Evolutionary conservation across 2,888 invertebrate species (phyloP), one percentile per base, ranked within the genome.

Genomic region (Leucophenga maculata): DNA sequence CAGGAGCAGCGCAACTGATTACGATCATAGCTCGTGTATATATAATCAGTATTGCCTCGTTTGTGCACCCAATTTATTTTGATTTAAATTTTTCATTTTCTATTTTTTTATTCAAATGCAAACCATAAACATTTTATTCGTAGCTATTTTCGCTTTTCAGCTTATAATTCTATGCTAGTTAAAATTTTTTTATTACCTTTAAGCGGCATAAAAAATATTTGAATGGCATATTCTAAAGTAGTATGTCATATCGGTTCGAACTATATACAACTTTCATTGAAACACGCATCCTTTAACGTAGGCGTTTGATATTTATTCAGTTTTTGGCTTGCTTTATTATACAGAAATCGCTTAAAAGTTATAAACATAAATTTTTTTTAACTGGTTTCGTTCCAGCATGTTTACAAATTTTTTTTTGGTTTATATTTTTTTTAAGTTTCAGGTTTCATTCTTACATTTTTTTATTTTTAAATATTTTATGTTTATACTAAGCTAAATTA

Each of bases 201-300:
- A n/a, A n/a, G n/a, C n/a, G n/a, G n/a, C 32, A 8, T 32, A 32
- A 32, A 32, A 32, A n/a, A n/a, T n/a, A 3, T 32, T 32, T 32
- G 32, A 32, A 3, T 39, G 6, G 39, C 39, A 39, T 39, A 11
- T 39, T 39, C 39, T 8, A 39, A 39, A 6, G 8, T 3, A 1
- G 39, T 39, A 39, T 9, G 39, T 39, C 39, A 39, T 39, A 39
- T 39, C 39, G 39, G 11, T 11, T 39, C 8, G 8, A 39, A 26
- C 26, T 26, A 26, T 26, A 26, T 26, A 26, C 26, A 26, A 6
- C 16, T 16, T 52, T 52, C 1, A 18, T 18, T 52, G 52, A 20
- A 52, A 52, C 20, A 13, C 16, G 48, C 48, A 52, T 52, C 52
- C 52, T 52, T 52, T 52, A 18, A 18, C 14, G 52, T 52, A 52